Evolutionary conservation across 1,140 invertebrate species (phyloP), one percentile per base, ranked within the genome.

Genomic region (Drosophila kepulauana): DNA sequence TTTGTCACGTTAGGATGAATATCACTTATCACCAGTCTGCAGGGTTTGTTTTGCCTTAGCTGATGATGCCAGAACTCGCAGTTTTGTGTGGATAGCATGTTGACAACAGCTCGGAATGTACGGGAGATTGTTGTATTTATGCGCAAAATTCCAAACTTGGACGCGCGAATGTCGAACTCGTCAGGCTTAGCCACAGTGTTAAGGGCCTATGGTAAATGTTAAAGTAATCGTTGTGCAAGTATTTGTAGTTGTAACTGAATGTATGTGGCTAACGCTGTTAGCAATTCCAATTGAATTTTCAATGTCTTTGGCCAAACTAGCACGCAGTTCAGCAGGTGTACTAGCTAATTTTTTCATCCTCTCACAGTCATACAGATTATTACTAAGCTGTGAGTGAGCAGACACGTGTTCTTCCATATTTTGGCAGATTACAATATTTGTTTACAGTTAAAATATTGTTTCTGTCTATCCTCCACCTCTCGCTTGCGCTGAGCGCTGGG

Each of bases 61-160:
- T 70, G 59, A 30, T 75, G 61, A 11, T 71, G 41, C 74, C 61
- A 76, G 11, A 71, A 76, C 15, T 76, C 54, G 30, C 68, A 76
- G 8, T 66, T 66, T 20, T 28, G 16, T 8, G 15, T 49, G 1
- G 56, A 38, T 1, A 59, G 46, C 58, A 33, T 61, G 5, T 46
- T 4, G 10, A 61, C 61, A 11, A 51, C 30, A 11, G 45, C 57
- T 8, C 57, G 57, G 10, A 59, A 59, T 13, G 16, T 15, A n/a
- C 20, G 43, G 1, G 57, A 28, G 38, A 46, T 45, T 28, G 43
- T 59, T 5, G 57, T 45, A 45, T 59, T 45, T 13, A 59, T 59
- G 3, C 57, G 38, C 8, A 30, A 38, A 45, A 51, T 10, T 13
- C 61, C 61, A 63, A 8, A 63, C n/a, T n/a, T n/a, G n/a, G n/a